Evolutionary conservation across 2,888 invertebrate species (phyloP), one percentile per base, ranked within the genome.

Genomic region (Drosophila cognata): DNA sequence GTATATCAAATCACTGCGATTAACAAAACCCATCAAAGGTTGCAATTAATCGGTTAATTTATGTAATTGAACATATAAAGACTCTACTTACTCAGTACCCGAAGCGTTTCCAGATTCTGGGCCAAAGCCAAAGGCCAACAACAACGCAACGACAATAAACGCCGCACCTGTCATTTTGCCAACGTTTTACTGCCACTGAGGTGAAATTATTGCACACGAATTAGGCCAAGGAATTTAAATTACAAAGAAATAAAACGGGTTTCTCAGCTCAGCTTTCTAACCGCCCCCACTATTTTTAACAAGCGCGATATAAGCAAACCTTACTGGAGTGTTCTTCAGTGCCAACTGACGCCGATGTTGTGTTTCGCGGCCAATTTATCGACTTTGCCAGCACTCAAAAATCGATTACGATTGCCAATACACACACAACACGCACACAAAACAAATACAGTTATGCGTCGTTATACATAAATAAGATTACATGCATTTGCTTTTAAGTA

Each of bases 1-100:
- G 74, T 92, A 93, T 38, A 93, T 69, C 35, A 91, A 53, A 61
- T 84, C 80, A 33, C 85, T 88, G 18, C 1, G 13, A 33, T 52
- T 25, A 11, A n/a, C 18, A 55, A 35, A 29, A 10, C 7, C 7
- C 46, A 48, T 31, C 21, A 28, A 48, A 46, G 16, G 16, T 33
- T 35, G 1, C 18, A 56, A 28, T 56, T 46, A n/a, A 43, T 48
- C n/a, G 36, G n/a, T 5, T 38, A 18, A 16, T 28, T 64, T 33
- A 11, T 41, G 11, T 31, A 36, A 31, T 13, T 29, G 48, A 18
- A 18, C 38, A 21, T n/a, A 51, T 10, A 25, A 25, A 33, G 8
- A n/a, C 4, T 21, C 2, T 8, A 79, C 84, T 84, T 67, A 84
- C 84, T 82, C 71, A 10, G 72, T 53, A 16, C 61, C 81, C 11